A percentile compares a stretch with the other conserved stretches of the same genome.
Evolutionary conservation across 2,888 invertebrate genomes (phyloP).

Genomic region (Leptinotarsa rubiginosa): DNA sequence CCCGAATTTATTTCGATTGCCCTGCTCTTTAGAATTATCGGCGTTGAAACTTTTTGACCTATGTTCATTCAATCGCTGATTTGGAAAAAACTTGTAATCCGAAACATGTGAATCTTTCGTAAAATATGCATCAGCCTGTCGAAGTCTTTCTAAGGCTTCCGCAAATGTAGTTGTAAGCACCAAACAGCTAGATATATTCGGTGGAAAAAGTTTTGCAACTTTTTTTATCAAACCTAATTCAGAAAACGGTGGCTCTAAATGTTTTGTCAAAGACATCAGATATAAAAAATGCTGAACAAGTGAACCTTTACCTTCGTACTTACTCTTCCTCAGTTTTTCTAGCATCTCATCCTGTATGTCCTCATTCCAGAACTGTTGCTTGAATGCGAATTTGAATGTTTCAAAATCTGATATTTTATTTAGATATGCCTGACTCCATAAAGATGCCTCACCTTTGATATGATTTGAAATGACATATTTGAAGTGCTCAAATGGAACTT

Average conservation of each 20-base stretch:
- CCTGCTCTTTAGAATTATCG: background rate
- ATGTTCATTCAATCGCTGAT: background rate
- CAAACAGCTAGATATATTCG: conserved; percentile 2
- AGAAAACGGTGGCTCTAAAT: conserved; percentile 1
- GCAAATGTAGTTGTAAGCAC: background rate
- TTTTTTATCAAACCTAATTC: conserved; percentile 2
- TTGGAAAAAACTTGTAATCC: background rate
- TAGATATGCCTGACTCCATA: conserved; percentile 2
- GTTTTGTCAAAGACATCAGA: conserved; percentile 4
- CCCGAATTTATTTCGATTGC: background rate
- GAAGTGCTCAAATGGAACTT: conserved; percentile 10
- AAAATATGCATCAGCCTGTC: conserved; percentile 5
- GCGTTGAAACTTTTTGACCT: background rate
- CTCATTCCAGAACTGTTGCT: conserved; percentile 18
- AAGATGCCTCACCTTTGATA: conserved; percentile 12
- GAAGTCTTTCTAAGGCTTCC: background rate
- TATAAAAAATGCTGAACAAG: conserved; percentile 14
- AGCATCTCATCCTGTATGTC: conserved; percentile 6
- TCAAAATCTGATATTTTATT: background rate
- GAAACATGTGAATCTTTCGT: background rate
- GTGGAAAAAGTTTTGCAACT: conserved; percentile 8
- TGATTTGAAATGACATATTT: conserved; percentile 10
- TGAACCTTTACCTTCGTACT: conserved; percentile 6
- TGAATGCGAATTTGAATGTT: conserved; percentile 13
- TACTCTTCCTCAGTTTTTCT: background rate